These are phyloP conservation scores for Enteromius argenteus DNA, from an alignment of 2,797 vertebrate genomes.

Conservation along the genomic window DNA sequence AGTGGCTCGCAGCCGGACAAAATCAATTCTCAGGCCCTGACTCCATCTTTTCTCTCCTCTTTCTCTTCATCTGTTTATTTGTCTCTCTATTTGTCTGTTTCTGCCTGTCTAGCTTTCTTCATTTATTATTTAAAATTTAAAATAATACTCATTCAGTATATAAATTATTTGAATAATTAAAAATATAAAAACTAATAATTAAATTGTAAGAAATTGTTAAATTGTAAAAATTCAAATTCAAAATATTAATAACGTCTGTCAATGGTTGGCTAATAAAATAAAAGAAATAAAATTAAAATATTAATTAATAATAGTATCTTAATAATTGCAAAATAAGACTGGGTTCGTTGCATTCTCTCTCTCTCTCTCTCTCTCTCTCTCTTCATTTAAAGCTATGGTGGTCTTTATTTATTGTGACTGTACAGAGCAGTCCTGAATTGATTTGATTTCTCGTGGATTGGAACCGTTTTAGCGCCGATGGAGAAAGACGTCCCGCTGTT, in stretches of 20 bases:
- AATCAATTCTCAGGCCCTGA: slow-evolving; percentile 67
- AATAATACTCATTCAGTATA: no score
- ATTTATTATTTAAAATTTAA: no score
- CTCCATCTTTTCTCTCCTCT: not conserved
- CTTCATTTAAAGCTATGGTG: not conserved
- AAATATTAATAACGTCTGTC: not conserved
- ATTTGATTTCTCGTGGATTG: slow-evolving; percentile 72
- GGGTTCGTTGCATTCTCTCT: not conserved
- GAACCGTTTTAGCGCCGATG: slow-evolving; percentile 67
- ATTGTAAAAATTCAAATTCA: no score
- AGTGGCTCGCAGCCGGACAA: slow-evolving; percentile 63
- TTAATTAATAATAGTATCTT: not conserved
- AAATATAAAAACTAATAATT: no score
- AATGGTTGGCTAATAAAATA: not conserved
- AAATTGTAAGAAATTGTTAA: no score
- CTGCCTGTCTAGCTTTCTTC: not conserved
- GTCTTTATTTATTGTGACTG: slow-evolving; percentile 33
- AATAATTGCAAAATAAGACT: not conserved
- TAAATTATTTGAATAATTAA: no score
- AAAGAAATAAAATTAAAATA: not conserved
- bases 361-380: not conserved
- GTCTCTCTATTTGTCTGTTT: not conserved
- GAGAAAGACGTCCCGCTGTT: slow-evolving; percentile 59
- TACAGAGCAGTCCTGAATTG: slow-evolving; percentile 56
- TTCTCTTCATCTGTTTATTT: not conserved